phyloP scores from a whole-genome alignment of 2,888 invertebrate genomes.

The Epistrophe eligans region DNA sequence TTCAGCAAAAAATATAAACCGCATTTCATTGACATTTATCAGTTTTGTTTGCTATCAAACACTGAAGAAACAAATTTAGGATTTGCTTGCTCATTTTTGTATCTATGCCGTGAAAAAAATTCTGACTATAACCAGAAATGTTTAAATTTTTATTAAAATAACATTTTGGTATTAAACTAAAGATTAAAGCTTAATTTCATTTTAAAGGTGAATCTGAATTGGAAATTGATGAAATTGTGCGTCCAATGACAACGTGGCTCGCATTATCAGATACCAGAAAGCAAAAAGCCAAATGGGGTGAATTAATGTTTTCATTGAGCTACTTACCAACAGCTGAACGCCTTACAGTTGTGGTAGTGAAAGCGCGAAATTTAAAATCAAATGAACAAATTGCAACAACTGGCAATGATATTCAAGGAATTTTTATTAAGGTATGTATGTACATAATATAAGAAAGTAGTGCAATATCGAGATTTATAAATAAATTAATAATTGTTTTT shows the following conservation, averaged over 20 bases:
- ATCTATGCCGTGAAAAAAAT: no score
- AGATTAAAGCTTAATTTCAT: neutral
- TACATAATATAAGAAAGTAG: no score
- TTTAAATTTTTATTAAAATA: no score
- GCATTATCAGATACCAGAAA: conserved; percentile 90
- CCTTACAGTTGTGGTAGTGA: conserved; percentile 88
- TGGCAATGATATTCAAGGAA: conserved; percentile 85
- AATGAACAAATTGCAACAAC: conserved; percentile 75
- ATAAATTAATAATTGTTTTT: neutral
- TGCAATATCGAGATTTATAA: neutral
- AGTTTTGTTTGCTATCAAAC: no score
- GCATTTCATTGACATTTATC: no score
- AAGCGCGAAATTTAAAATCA: conserved; percentile 90
- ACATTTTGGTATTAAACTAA: neutral
- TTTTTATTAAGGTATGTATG: conserved; percentile 91
- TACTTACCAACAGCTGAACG: conserved; percentile 93
- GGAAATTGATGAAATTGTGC: conserved; percentile 86
- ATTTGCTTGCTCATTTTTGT: no score
- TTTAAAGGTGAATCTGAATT: conserved; percentile 88
- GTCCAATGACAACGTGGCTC: conserved; percentile 91
- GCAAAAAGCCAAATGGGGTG: conserved; percentile 89
- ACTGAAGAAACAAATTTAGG: no score
- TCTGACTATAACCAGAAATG: no score
- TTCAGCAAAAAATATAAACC: no score
- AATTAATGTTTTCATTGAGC: conserved; percentile 92